Conservation (phyloP, 2,113 vertebrate species). For the Melanocharis versteri region DNA sequence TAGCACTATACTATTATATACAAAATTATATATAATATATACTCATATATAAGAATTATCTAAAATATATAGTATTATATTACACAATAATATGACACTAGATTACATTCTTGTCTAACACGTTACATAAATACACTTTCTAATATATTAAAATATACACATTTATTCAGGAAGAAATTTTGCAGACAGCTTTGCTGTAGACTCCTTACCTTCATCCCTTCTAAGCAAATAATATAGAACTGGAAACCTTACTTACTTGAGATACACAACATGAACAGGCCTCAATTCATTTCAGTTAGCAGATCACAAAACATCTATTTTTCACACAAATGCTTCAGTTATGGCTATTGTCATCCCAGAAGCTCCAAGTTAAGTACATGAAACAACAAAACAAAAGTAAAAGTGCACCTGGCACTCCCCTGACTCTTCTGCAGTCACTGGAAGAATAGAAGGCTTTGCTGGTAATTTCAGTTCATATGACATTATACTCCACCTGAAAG, state of each 20-base stretch:
- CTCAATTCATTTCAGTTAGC: not conserved
- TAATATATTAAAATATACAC: not conserved
- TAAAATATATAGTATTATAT: not conserved
- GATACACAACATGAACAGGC: not conserved
- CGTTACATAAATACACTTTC: not conserved
- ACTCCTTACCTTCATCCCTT: not conserved
- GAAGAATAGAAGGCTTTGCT: constrained; percentile 84
- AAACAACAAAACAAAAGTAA: not conserved
- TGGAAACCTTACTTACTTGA: not conserved
- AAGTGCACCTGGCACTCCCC: constrained; percentile 86
- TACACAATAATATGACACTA: no score
- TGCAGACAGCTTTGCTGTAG: not conserved
- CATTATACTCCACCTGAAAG: constrained; percentile 96
- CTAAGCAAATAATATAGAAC: not conserved
- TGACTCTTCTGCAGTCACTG: constrained; percentile 81
- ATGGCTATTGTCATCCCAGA: not conserved
- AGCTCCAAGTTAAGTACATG: not conserved
- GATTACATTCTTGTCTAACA: not conserved
- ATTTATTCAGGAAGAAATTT: not conserved
- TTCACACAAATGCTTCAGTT: not conserved
- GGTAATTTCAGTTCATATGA: constrained; percentile 97
- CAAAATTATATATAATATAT: not conserved
- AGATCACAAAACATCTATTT: not conserved
- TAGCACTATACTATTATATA: not conserved
- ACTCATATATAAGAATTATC: not conserved